Evolutionary conservation across 2,888 invertebrate species (phyloP), one percentile per base, ranked within the genome.

Genomic region (Petrolisthes cinctipes): DNA sequence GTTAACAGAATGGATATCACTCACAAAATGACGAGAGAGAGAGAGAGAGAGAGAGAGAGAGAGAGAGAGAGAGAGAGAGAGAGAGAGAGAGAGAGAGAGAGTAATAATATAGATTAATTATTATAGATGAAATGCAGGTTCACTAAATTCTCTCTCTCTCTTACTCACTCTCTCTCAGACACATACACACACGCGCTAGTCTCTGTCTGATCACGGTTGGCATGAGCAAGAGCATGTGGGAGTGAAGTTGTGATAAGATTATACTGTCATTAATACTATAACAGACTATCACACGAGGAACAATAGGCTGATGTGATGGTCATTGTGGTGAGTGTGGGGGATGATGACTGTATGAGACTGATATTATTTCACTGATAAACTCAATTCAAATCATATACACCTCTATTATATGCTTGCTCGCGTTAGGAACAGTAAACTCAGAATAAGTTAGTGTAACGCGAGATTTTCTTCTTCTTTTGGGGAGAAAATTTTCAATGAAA

Each of bases 31-130:
- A 68, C 5, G 9, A 68, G 68, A 68, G 68, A 68, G 37, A 37
- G 37, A 37, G 37, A 37, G 68, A 68, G 68, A 68, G 68, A 68
- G 68, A 68, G 68, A 68, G 68, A 68, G 68, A 68, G 68, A 68
- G 68, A 68, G 68, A 68, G 68, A 68, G 68, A 68, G 68, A 68
- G 68, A 68, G 37, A 37, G 37, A 37, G 37, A 37, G 68, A 68
- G 68, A 68, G 68, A 68, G 68, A 68, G 68, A 68, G 68, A 68
- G 68, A 68, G 68, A 68, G 68, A 68, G 68, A 68, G 68, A 68
- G 68, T n/a, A 20, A 68, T 17, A 68, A 68, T 68, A 17, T 68
- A 37, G 37, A 37, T 37, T 68, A 5, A 17, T 68, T 17, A n/a
- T 68, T n/a, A n/a, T 14, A 37, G 37, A 37, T 37, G 37, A 37